Evolutionary conservation across 2,797 vertebrate genomes (phyloP), one percentile per base, ranked within the genome.

Genomic region (Scyliorhinus canicula): DNA sequence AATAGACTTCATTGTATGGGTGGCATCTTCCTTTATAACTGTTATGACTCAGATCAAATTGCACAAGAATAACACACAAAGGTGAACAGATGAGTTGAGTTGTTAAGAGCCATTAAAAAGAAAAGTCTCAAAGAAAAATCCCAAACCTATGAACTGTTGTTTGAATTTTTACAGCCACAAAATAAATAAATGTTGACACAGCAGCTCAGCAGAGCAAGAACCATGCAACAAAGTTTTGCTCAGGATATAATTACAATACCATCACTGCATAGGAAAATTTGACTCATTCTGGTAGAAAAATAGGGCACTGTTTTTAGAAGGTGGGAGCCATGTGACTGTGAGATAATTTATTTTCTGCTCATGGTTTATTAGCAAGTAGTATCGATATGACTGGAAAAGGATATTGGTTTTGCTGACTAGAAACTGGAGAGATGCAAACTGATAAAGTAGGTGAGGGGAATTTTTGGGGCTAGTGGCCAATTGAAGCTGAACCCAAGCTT

Each of bases 401-500:
- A 96, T 96, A 97, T 96, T 97, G 97, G 97, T 97, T 95, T 97
- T 95, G 97, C 96, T 98, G 97, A 98, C 97, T 97, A 97, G 98
- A 97, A 96, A 96, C 96, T 96, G 96, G 96, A 97, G 96, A 95
- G 96, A 97, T 97, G 96, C 2, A 95, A 88, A 96, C 95, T 44
- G 96, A 97, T 97, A 97, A 97, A 96, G 96, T 96, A 93, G 96
- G 95, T 96, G 95, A 97, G 97, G 97, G 97, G 97, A 97, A 97
- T 97, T 98, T 98, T 97, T 3, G 95, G 95, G 97, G 96, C 55
- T 40, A 69, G 52, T 90, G 86, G 52, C 50, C 86, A 90, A 47
- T 47, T 96, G 96, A 40, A 96, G 95, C 93, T 95, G 96, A 96
- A 96, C 84, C 52, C 96, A 88, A 95, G 95, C 95, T 95, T 86